These are phyloP conservation scores for Pseudorectes ferrugineus DNA, from an alignment of 2,113 vertebrate genomes.

Conservation along the genomic window DNA sequence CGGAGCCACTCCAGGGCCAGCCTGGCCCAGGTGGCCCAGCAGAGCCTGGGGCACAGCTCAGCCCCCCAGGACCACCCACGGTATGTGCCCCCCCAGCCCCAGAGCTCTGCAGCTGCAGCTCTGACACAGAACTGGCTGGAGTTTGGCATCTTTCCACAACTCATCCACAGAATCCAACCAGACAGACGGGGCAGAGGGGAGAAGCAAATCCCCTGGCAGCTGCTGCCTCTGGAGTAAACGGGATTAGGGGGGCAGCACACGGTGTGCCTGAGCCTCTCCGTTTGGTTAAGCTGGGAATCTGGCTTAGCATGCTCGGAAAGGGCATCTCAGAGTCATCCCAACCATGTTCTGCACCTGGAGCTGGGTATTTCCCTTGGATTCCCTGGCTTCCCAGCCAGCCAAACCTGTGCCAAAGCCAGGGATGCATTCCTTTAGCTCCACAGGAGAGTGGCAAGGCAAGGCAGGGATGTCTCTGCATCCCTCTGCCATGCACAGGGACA, in stretches of 20 bases:
- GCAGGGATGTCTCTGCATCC: not conserved
- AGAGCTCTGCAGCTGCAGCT: not conserved
- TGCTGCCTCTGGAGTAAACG: not conserved
- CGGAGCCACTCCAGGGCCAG: not conserved
- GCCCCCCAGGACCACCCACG: not conserved
- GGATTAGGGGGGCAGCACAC: not conserved
- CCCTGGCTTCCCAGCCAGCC: not conserved
- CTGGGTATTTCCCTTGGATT: not conserved
- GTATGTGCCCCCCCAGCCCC: not conserved
- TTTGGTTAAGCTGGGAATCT: not conserved
- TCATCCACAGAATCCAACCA: not conserved
- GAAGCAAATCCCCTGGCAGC: not conserved
- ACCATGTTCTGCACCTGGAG: fast-evolving
- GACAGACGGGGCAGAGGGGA: not conserved
- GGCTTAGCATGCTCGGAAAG: not conserved
- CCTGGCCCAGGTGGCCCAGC: not conserved
- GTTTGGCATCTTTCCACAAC: not conserved
- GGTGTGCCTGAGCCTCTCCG: not conserved
- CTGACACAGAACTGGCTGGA: not conserved
- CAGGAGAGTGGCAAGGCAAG: not conserved
- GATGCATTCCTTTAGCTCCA: not conserved
- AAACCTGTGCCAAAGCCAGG: not conserved
- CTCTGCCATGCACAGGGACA: not conserved
- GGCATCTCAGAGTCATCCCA: not conserved
- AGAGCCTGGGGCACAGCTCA: not conserved